Conservation (phyloP, 2,888 invertebrate species). For the Pimpla rufipes region DNA sequence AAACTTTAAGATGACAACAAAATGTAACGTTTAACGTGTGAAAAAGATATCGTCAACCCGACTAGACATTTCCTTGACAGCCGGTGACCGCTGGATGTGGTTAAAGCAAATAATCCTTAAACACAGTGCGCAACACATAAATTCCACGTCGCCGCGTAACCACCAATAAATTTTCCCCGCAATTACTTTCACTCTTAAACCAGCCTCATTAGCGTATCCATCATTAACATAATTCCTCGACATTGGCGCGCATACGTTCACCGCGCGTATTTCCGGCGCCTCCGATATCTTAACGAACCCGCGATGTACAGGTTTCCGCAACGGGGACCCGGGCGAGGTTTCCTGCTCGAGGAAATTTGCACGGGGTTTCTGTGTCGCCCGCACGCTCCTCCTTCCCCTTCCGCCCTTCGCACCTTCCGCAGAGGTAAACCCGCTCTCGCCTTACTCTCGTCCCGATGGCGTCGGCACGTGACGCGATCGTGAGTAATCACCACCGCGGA, state of each 20-base stretch:
- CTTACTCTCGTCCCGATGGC: slow-evolving; percentile 41
- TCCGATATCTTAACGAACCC: slow-evolving; percentile 55
- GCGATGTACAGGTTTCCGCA: slow-evolving; percentile 31
- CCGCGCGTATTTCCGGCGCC: slow-evolving; percentile 31
- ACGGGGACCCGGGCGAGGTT: slow-evolving; percentile 29
- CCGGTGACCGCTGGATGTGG: too few relatives aligned
- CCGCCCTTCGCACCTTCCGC: slow-evolving; percentile 22
- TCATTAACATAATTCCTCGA: slow-evolving; percentile 5
- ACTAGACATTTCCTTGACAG: too few relatives aligned
- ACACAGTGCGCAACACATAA: too few relatives aligned
- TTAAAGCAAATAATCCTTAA: too few relatives aligned
- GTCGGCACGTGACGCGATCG: slow-evolving; percentile 69
- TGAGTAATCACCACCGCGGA: slow-evolving; percentile 72
- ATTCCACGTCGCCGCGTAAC: neutral
- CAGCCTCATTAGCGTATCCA: neutral
- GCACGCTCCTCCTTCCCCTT: neutral
- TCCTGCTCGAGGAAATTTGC: slow-evolving; percentile 47
- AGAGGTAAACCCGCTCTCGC: slow-evolving; percentile 45
- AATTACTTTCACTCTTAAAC: neutral
- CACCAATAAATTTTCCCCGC: neutral
- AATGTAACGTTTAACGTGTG: too few relatives aligned
- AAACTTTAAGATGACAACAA: too few relatives aligned
- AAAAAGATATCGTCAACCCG: too few relatives aligned
- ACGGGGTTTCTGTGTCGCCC: slow-evolving; percentile 30
- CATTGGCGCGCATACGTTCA: neutral